Conservation (phyloP, 2,113 vertebrate species). For the Nesoenas mayeri region DNA sequence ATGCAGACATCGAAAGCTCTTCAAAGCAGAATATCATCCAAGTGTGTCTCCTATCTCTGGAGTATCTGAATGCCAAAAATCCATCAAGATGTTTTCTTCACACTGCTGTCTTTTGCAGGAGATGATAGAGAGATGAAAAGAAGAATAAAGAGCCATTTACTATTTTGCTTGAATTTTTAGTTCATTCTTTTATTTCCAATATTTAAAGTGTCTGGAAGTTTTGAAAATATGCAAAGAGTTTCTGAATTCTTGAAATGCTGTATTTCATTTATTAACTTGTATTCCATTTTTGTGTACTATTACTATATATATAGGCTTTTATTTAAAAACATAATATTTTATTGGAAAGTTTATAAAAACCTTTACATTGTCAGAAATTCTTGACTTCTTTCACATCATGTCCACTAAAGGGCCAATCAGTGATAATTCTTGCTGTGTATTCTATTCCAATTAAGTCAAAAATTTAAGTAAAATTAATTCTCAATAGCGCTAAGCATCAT, state of each 20-base stretch:
- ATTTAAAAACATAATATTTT: neutral
- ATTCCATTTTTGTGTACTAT: neutral
- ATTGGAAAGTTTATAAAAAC: neutral
- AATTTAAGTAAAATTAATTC: neutral
- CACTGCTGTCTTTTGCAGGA: neutral
- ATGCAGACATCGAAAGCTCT: neutral
- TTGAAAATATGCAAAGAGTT: neutral
- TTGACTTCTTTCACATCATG: neutral
- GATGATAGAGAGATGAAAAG: neutral
- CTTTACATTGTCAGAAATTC: neutral
- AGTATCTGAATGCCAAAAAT: neutral
- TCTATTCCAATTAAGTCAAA: neutral
- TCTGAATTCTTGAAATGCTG: neutral
- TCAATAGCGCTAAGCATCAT: fast-evolving
- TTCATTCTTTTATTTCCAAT: neutral
- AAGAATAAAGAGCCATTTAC: neutral
- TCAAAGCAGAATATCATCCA: neutral
- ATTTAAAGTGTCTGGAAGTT: neutral
- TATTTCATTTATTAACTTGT: neutral
- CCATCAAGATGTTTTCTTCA: neutral
- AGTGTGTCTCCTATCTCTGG: neutral
- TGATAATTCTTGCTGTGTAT: neutral
- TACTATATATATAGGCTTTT: neutral
- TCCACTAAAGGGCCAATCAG: neutral
- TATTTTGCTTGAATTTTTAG: neutral